A percentile compares a stretch with the other conserved stretches of the same genome.
phyloP scores from a whole-genome alignment of 2,888 invertebrate species.

The Lumbricus terrestris region DNA sequence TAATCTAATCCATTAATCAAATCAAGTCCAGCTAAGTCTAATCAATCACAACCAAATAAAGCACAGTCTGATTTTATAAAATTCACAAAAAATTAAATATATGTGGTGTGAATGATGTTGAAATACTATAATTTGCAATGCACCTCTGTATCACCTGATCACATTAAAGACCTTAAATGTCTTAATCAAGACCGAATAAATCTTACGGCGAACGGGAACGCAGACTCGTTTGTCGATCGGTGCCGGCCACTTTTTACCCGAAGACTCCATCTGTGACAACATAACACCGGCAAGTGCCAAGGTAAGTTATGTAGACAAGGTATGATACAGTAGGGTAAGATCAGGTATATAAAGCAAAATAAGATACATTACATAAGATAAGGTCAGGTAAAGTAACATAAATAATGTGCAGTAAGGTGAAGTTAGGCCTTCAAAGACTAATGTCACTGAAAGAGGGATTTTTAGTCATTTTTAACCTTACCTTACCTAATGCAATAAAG shows the following conservation, averaged over 20 bases:
- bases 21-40: background rate
- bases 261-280: slow-evolving; percentile 48
- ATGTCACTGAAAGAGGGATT: no score
- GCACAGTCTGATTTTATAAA: background rate
- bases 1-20: background rate
- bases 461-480: no score
- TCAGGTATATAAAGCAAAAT: no score
- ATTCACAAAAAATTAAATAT: no score
- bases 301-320: background rate
- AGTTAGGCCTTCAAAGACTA: no score
- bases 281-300: no score
- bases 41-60: background rate
- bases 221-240: slow-evolving; percentile 60
- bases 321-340: no score
- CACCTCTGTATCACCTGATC: background rate
- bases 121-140: background rate
- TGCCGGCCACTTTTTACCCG: slow-evolving; percentile 56
- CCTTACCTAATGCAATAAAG: no score
- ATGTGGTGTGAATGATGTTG: no score
- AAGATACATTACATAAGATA: no score
- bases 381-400: no score
- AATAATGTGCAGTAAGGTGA: no score
- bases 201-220: slow-evolving; percentile 59
- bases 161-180: background rate
- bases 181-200: background rate